Base-by-base conservation (phyloP, 1,140 invertebrate species). In the Brachionus manjavacas region DNA sequence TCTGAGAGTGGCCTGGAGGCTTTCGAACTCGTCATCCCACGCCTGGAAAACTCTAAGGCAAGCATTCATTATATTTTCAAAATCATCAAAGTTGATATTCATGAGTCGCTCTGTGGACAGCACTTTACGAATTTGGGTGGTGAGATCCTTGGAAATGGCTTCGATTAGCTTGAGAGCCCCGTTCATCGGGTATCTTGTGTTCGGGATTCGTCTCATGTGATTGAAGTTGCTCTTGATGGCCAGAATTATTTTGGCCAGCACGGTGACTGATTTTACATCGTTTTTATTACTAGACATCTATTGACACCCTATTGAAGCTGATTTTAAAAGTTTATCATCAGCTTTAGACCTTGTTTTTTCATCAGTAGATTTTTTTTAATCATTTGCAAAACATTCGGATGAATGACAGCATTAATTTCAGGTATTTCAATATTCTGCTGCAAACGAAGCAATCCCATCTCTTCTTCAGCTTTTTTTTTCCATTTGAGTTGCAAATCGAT, bases 401-500 rank as follows among this genome's bases (percentile, higher is more conserved):
- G 96, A 39, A 98, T 94, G 60, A 93, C 93, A 52, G 99, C 89
- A 1, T 94, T 95, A 81, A 99, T 98, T 90, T 99, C 97, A 2
- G 98, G 98, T 86, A 99, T 99, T 88, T 99, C 97, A 88, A 99
- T 99, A 87, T 99, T 99, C 89, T 99, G 97, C 89, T 99, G 97
- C 41, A 99, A 91, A 91, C 99, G 97, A n/a, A 99, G 89, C 11
- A 99, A 90, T 3, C 96, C 97, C 95, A 99, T 98, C 91, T 99
- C 97, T 74, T 99, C 90, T 89, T 99, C 98, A n/a, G 96, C 96
- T 95, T 89, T 97, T 98, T 90, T 99, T 99, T 89, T 99, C 97
- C 16, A 99, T 96, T 25, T 49, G 43, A 70, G 81, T 35, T 11
- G 43, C 81, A 84, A 84, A 84, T 60, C 46, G 66, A 25, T 81